Percentiles rank a stretch among this genome's conserved stretches.
Evolutionary conservation across 2,888 invertebrate species (phyloP).

Genomic region (Labia minor): DNA sequence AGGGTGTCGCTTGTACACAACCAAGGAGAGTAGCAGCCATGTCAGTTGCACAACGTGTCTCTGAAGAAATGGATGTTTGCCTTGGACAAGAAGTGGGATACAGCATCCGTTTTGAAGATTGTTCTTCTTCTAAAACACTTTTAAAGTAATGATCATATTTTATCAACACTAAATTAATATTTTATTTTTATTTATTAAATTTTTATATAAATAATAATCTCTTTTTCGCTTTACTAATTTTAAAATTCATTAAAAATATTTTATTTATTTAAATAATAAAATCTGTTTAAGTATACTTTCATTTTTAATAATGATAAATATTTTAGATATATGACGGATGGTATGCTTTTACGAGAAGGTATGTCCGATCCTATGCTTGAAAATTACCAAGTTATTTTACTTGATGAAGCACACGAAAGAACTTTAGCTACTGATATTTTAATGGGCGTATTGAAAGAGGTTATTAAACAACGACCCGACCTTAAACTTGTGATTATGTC

Average conservation of each 20-base stretch:
- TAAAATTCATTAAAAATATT: slow-evolving; percentile 7
- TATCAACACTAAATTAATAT: too few relatives aligned
- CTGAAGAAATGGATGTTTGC: slow-evolving; percentile 98
- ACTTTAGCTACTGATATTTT: slow-evolving; percentile 96
- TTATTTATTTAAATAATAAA: too few relatives aligned
- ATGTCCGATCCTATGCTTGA: slow-evolving; percentile 99
- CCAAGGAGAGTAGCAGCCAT: slow-evolving; percentile 97
- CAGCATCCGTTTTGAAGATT: slow-evolving; percentile 98
- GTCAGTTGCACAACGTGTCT: slow-evolving; percentile 97
- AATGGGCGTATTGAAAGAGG: slow-evolving; percentile 98
- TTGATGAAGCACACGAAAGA: slow-evolving; percentile 98
- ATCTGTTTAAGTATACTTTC: too few relatives aligned
- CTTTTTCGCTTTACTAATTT: too few relatives aligned
- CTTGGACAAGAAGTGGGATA: slow-evolving; percentile 87
- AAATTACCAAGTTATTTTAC: slow-evolving; percentile 84
- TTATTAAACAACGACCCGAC: slow-evolving; percentile 80
- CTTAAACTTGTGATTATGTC: slow-evolving; percentile 98
- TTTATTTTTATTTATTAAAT: too few relatives aligned
- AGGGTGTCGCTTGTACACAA: slow-evolving; percentile 91
- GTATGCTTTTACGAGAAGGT: slow-evolving; percentile 97
- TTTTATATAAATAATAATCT: too few relatives aligned
- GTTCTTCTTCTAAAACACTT: slow-evolving; percentile 85
- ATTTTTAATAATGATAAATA: too few relatives aligned
- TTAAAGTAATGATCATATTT: too few relatives aligned
- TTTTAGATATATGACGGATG: slow-evolving; percentile 90